Percentiles rank a stretch among this genome's conserved stretches.
These are phyloP conservation scores for Bolinopsis microptera DNA, from an alignment of 37 sponge, comb jelly and placozoan genomes.

Conservation along the genomic window DNA sequence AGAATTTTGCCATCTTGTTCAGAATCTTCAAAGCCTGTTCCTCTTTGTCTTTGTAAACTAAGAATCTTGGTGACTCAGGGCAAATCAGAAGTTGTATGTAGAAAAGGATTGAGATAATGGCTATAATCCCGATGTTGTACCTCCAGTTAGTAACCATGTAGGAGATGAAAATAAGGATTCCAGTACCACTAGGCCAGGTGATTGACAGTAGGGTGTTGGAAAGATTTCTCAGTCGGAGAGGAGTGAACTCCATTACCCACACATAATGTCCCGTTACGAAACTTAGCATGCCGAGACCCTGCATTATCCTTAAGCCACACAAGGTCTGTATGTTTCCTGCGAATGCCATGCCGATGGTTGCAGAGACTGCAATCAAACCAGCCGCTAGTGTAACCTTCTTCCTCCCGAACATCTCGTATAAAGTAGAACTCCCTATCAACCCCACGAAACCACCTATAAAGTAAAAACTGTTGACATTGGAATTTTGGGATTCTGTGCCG, in stretches of 20 bases:
- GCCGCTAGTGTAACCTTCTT: not conserved
- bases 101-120: not conserved
- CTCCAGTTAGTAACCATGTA: not conserved
- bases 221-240: not conserved
- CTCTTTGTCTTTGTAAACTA: not conserved
- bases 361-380: not conserved
- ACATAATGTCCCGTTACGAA: not conserved
- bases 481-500: not conserved
- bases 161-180: not conserved
- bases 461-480: conserved; percentile 35
- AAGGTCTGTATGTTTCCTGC: not conserved
- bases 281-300: not conserved
- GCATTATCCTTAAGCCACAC: not conserved
- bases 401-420: not conserved
- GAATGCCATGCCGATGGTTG: not conserved
- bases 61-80: conserved; percentile 1
- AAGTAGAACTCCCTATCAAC: not conserved
- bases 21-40: not conserved
- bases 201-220: not conserved
- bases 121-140: not conserved
- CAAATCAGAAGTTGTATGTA: not conserved
- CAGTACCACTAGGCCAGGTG: not conserved
- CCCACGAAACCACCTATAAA: conserved; percentile 14
- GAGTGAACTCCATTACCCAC: conserved; percentile 12
- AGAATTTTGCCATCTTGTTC: not conserved